Evolutionary conservation across 2,113 vertebrate species (phyloP), one percentile per base, ranked within the genome.

Genomic region (Boulengeromyrus knoepffleri): DNA sequence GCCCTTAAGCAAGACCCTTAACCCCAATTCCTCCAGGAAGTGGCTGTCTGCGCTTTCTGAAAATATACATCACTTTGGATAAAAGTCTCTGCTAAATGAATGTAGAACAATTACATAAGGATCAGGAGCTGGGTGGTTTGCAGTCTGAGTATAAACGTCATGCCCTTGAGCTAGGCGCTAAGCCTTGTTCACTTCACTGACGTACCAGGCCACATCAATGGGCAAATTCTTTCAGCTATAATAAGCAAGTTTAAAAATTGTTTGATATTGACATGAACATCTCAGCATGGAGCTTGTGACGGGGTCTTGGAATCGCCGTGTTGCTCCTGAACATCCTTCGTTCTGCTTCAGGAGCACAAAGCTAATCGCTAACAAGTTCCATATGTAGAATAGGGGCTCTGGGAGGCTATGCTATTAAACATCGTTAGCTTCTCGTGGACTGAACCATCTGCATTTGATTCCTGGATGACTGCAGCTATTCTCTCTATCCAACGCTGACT

Each of bases 401-500:
- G 84, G 45, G 24, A 80, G 84, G 47, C 84, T 31, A 6, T 50
- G 42, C 47, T 86, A 45, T 86, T 86, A 86, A 46, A 27, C 46
- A 86, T 49, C 12, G 47, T 50, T 49, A 47, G 47, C n/a, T 50
- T 49, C n/a, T 50, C 21, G 1, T 50, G 45, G 45, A 15, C 47
- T 47, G 24, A 49, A 86, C n/a, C 84, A 86, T 86, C 84, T 86
- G 84, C 84, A 50, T 86, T 50, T 86, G 45, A 86, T 86, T 86
- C 84, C 84, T 49, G 45, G 24, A 47, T 50, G 45, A 86, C 45
- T 86, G 36, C 42, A 13, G 36, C 74, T 80, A 42, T 86, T 86
- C 24, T 86, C 47, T 50, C 45, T 47, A 13, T 49, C 45, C 84
- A 27, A 3, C 1, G 24, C 47, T 86, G 24, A 24, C 84, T 47